Evolutionary conservation across 2,113 vertebrate species (phyloP), one percentile per base, ranked within the genome.

Genomic region (Blennius ocellaris): DNA sequence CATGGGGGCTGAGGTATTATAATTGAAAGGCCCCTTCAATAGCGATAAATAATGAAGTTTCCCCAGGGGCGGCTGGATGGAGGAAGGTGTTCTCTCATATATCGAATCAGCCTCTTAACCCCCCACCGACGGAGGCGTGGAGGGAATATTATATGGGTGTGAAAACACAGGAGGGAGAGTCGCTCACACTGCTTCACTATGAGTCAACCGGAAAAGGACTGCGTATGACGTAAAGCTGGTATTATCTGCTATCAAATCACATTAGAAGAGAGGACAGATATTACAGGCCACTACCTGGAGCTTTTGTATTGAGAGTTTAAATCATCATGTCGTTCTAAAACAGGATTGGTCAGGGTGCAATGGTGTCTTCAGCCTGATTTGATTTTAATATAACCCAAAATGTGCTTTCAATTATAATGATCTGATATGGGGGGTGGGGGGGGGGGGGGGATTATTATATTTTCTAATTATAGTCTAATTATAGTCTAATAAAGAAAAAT

Each of bases 21-120:
- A 90, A 89, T 82, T 92, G 83, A 87, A 87, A 90, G 85, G 54
- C 73, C 83, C 76, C 82, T 89, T 88, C 85, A 83, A 73, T 80
- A 73, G 75, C 59, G 14, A 90, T 87, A 90, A 87, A 89, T 89
- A 87, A 88, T 87, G 83, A 86, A 66, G 69, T 76, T 77, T 89
- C 87, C 85, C 85, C 36, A 3, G 66, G 73, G 85, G 73, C 83
- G 80, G 83, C 74, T 39, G 11, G 47, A 53, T 76, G 56, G 71
- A 65, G 62, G 56, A 47, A 43, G 72, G 51, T 45, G 79, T 81
- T 85, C 64, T 81, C 76, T 75, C 69, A 73, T 70, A 73, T 68
- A 86, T 73, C 1, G 36, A 77, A 64, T 73, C 64, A 64, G 76
- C 76, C 83, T 79, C 78, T 90, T 88, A 77, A 73, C 82, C 81